Evolutionary conservation across 2,113 vertebrate species (phyloP), one percentile per base, ranked within the genome.

Genomic region (Morone saxatilis): DNA sequence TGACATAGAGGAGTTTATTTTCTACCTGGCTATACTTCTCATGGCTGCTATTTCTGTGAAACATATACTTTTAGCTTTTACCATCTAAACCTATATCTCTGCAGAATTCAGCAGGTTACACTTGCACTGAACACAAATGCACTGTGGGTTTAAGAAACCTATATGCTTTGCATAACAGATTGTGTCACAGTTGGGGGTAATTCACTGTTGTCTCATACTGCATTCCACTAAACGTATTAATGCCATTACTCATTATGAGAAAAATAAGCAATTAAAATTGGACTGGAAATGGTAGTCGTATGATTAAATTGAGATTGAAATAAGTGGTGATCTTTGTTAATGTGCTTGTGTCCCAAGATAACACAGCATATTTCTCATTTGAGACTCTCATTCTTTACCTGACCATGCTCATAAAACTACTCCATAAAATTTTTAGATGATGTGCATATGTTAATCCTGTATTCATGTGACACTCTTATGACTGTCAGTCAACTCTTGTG

Each of bases 361-460:
- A 63, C 2, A 22, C 0, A 0, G 1, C 60, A 12, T 57, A 36
- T 38, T 78, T 61, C 17, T 78, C 53, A 36, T 67, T 72, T 51
- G 17, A 61, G 63, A 72, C 5, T 59, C 12, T 8, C 17, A 50
- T 38, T 41, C 41, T 65, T 76, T 41, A 41, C 17, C 71, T n/a
- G 4, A 73, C 22, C 0, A 1, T 16, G 0, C 20, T 43, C 50
- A 40, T 78, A 5, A 70, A 63, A 73, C 47, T 9, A 67, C 9
- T 17, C 9, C 25, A 43, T 76, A 56, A 71, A 45, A 36, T n/a
- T 53, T 20, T 56, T 57, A 62, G 7, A 41, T 22, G 6, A 60
- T 8, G 22, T 38, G 38, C 66, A 61, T 71, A 81, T 81, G 65
- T 66, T 71, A 84, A 80, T 79, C 67, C 31, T 65, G 16, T 56